phyloP scores from a whole-genome alignment of 2,797 vertebrate genomes.

The Eidolon dupreanum region DNA sequence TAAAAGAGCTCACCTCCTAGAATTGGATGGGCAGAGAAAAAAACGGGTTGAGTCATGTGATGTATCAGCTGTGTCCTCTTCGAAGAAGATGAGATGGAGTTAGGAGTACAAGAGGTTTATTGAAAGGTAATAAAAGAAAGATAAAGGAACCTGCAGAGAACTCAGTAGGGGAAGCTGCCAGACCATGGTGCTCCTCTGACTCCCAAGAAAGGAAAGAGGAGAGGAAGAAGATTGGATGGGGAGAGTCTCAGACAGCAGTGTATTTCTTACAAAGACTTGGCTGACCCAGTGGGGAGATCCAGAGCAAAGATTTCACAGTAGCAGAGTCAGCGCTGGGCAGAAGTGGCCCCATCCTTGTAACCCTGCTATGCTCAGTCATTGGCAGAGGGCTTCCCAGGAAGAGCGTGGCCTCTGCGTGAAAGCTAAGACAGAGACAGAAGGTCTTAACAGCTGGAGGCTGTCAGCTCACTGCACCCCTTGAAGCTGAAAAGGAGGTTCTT shows the following conservation, averaged over 20 bases:
- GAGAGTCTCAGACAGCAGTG: background rate
- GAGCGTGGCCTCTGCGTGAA: background rate
- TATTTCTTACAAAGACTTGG: background rate
- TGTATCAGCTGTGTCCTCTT: background rate
- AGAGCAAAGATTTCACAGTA: background rate
- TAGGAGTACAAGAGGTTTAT: background rate
- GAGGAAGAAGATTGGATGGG: background rate
- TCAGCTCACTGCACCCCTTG: background rate
- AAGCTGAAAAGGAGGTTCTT: background rate
- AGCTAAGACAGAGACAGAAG: background rate
- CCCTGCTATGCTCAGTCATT: too few species aligned
- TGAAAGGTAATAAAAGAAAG: background rate
- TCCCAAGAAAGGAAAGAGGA: background rate
- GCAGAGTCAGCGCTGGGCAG: background rate
- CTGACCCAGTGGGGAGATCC: too few species aligned
- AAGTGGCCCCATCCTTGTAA: background rate
- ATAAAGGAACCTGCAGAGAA: background rate
- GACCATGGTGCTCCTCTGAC: background rate
- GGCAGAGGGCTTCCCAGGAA: background rate
- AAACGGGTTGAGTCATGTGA: background rate
- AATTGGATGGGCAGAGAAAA: background rate
- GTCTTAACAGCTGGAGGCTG: background rate
- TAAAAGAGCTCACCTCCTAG: background rate
- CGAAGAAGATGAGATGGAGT: background rate
- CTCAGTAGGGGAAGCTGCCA: background rate